phyloP scores from a whole-genome alignment of 2,888 invertebrate genomes.

The Hedya salicella region DNA sequence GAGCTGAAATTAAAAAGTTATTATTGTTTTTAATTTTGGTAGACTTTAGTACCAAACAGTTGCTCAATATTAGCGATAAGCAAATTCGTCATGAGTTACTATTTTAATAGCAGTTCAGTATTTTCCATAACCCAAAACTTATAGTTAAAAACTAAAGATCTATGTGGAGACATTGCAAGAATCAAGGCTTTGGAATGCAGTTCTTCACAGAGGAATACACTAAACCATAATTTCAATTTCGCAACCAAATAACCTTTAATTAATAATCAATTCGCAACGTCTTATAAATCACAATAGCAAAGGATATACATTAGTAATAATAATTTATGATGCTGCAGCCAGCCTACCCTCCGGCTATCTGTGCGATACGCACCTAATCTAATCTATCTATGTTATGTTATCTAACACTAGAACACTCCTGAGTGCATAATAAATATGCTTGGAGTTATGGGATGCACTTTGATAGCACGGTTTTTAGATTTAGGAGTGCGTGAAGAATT shows the following conservation, averaged over 20 bases:
- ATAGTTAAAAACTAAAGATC: too few relatives aligned
- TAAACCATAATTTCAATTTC: conserved; percentile 36
- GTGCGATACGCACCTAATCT: conserved; percentile 73
- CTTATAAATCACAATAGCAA: conserved; percentile 44
- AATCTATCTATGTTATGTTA: conserved; percentile 63
- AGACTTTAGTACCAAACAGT: too few relatives aligned
- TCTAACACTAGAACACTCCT: conserved; percentile 40
- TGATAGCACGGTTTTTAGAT: conserved; percentile 51
- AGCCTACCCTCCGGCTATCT: conserved; percentile 45
- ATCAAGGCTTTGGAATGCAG: neutral
- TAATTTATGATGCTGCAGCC: conserved; percentile 44
- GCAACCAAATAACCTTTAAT: conserved; percentile 43
- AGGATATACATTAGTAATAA: conserved; percentile 59
- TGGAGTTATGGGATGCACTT: conserved; percentile 59
- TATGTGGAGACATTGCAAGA: too few relatives aligned
- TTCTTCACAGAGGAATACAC: neutral
- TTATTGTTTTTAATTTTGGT: too few relatives aligned
- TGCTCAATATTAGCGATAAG: too few relatives aligned
- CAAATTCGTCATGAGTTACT: too few relatives aligned
- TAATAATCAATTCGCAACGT: conserved; percentile 43
- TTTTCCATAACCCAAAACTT: too few relatives aligned
- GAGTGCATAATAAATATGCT: conserved; percentile 66
- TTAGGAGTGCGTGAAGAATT: conserved; percentile 18
- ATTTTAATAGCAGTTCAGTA: too few relatives aligned
- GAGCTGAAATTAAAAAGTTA: too few relatives aligned